Evolutionary conservation across 2,797 vertebrate species (phyloP).

Genomic region (Galago senegalensis): DNA sequence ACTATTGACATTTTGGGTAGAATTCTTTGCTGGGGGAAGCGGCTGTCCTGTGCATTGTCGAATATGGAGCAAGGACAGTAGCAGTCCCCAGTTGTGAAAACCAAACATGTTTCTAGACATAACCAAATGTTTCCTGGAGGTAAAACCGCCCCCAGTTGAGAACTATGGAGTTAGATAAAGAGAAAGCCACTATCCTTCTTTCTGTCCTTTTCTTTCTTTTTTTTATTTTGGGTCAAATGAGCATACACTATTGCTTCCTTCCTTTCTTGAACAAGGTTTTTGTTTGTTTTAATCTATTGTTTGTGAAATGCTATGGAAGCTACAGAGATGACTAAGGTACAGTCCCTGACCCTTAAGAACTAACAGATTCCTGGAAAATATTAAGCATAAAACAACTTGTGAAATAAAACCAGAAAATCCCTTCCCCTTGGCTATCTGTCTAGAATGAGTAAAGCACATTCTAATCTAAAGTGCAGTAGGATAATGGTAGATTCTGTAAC

Average conservation of each 20-base stretch:
- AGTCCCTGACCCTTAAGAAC: not conserved
- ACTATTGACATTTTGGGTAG: not conserved
- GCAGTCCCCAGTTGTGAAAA: not conserved
- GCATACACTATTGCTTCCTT: not conserved
- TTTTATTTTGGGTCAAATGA: no score
- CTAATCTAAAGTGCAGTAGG: not conserved
- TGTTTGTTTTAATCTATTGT: not conserved
- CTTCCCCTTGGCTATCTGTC: not conserved
- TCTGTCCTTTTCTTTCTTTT: not conserved
- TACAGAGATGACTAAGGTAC: not conserved
- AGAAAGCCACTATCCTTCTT: not conserved
- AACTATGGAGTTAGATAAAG: not conserved
- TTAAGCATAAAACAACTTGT: not conserved
- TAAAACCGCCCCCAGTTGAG: not conserved
- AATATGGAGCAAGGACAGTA: not conserved
- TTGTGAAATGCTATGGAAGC: not conserved
- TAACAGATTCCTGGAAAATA: slow-evolving; percentile 26
- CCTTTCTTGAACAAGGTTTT: not conserved
- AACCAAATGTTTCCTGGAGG: not conserved
- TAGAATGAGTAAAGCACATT: not conserved
- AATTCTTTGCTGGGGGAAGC: not conserved
- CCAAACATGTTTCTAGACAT: not conserved
- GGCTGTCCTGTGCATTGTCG: not conserved
- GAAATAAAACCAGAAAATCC: not conserved
- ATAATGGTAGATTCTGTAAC: not conserved